These are phyloP conservation scores for Mareca penelope DNA, from an alignment of 2,797 vertebrate genomes.

Conservation along the genomic window DNA sequence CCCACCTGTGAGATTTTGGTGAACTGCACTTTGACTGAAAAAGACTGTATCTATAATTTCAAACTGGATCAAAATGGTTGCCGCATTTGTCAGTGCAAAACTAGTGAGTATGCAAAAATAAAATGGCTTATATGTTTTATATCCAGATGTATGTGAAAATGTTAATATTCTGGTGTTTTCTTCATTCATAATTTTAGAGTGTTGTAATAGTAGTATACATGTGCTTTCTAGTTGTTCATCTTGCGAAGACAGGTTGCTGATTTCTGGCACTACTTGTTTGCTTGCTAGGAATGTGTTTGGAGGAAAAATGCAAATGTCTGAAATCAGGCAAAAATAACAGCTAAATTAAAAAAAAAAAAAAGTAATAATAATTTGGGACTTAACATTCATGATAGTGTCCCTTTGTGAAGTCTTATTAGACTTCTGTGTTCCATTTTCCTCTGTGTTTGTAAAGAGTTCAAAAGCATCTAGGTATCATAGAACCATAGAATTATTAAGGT, in stretches of 20 bases:
- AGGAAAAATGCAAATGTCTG: not conserved
- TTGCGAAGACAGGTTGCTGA: not conserved
- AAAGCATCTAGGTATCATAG: not conserved
- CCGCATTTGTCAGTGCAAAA: conserved; percentile 86
- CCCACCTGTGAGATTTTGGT: conserved; percentile 81
- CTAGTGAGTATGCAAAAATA: conserved; percentile 80
- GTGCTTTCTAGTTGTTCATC: not conserved
- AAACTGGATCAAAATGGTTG: conserved; percentile 83
- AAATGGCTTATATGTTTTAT: not conserved
- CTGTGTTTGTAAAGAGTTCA: not conserved
- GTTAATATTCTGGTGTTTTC: not conserved
- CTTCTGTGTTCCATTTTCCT: not conserved
- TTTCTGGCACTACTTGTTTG: not conserved
- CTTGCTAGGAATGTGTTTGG: not conserved
- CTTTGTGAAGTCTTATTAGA: not conserved
- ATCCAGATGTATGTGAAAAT: not conserved
- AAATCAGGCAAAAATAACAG: not conserved
- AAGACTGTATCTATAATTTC: conserved; percentile 85
- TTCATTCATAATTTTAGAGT: not conserved
- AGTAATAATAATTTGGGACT: not conserved
- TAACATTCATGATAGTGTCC: not conserved
- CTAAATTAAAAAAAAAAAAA: not conserved
- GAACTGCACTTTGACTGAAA: conserved; percentile 86
- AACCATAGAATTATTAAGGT: too few species aligned
- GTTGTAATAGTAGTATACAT: not conserved